Conservation (phyloP, 2,888 invertebrate species). For the Meiosimyza platycephala region DNA sequence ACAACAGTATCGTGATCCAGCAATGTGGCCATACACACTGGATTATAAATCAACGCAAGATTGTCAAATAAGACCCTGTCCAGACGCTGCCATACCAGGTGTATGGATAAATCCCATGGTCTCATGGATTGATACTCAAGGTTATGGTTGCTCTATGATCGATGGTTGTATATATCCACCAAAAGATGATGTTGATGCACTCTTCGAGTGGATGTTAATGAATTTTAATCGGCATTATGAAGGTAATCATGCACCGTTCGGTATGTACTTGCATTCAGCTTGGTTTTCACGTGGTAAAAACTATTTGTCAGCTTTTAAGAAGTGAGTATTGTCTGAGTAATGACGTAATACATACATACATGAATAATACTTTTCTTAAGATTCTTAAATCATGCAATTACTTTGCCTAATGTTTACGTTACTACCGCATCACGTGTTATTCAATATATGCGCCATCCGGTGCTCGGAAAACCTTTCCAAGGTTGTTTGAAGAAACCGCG, state of each 20-base stretch:
- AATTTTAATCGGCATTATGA: slow-evolving; percentile 76
- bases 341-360: neutral
- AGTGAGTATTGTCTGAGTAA: slow-evolving; percentile 49
- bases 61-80: slow-evolving; percentile 71
- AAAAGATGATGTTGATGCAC: slow-evolving; percentile 67
- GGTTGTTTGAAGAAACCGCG: slow-evolving; percentile 55
- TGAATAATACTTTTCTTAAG: slow-evolving; percentile 52
- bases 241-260: slow-evolving; percentile 75
- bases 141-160: slow-evolving; percentile 70
- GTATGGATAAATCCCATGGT: slow-evolving; percentile 74
- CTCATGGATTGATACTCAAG: slow-evolving; percentile 68
- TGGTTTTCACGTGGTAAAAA: slow-evolving; percentile 71
- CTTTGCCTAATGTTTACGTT: slow-evolving; percentile 71
- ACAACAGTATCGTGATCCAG: slow-evolving; percentile 65
- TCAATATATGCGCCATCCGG: slow-evolving; percentile 59
- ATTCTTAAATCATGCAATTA: slow-evolving; percentile 71
- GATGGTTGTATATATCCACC: slow-evolving; percentile 70
- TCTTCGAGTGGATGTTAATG: slow-evolving; percentile 71
- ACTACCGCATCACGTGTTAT: slow-evolving; percentile 65
- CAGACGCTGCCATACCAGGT: slow-evolving; percentile 68
- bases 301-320: slow-evolving; percentile 68
- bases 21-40: slow-evolving; percentile 75
- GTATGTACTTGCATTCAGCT: slow-evolving; percentile 75
- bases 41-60: slow-evolving; percentile 70
- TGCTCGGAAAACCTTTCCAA: slow-evolving; percentile 59